These are phyloP conservation scores for Micropoecilia bifurca DNA, from an alignment of 2,797 vertebrate genomes.

Conservation along the genomic window DNA sequence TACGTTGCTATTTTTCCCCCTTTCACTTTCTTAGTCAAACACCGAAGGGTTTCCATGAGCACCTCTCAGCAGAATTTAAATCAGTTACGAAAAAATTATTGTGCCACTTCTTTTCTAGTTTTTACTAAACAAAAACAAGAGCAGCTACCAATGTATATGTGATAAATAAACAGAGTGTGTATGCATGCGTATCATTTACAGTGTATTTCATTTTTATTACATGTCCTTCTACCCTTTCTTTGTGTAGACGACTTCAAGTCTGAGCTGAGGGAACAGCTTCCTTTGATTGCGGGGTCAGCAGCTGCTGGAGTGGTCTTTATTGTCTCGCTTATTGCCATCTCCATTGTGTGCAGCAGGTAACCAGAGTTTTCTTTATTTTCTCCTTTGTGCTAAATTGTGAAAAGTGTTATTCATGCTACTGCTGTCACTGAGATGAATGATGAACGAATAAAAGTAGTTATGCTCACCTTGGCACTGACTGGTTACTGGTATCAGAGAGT, in stretches of 20 bases:
- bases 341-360: conserved; percentile 98
- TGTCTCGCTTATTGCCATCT: conserved; percentile 96
- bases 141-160: neutral
- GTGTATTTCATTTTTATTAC: conserved; percentile 5
- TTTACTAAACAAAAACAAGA: neutral
- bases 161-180: conserved; percentile 7
- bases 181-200: neutral
- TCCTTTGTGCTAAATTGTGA: neutral
- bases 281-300: conserved; percentile 94
- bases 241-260: conserved; percentile 96
- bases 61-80: conserved; percentile 42
- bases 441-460: neutral
- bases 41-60: conserved; percentile 52
- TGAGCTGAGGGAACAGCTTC: conserved; percentile 95
- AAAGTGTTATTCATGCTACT: neutral
- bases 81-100: neutral
- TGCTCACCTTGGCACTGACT: neutral
- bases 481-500: neutral
- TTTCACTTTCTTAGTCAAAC: conserved; percentile 56
- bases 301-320: conserved; percentile 97
- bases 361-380: conserved; percentile 9
- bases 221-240: conserved; percentile 29
- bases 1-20: conserved; percentile 25
- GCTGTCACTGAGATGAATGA: neutral
- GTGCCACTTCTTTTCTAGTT: neutral